phyloP scores from a whole-genome alignment of 2,888 invertebrate genomes.

The Xanthia icteritia region DNA sequence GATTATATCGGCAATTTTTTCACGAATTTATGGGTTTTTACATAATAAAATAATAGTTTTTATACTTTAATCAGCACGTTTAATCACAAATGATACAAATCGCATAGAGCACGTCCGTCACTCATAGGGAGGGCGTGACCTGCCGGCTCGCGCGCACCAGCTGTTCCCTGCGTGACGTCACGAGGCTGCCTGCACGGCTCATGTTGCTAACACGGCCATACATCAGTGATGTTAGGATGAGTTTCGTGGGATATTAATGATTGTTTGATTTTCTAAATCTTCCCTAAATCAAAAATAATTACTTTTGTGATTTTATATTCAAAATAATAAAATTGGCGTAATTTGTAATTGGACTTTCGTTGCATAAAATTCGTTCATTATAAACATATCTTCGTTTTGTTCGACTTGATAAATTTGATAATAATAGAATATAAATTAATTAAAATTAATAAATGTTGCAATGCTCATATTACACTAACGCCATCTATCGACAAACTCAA shows the following conservation, averaged over 20 bases:
- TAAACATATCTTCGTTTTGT: not conserved
- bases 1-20: not conserved
- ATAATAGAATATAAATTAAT: slow-evolving; percentile 4
- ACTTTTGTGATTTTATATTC: slow-evolving; percentile 2
- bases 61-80: too few relatives aligned
- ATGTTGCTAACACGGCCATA: too few relatives aligned
- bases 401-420: not conserved
- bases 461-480: slow-evolving; percentile 19
- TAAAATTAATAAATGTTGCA: slow-evolving; percentile 5
- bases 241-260: not conserved
- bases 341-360: not conserved
- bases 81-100: too few relatives aligned
- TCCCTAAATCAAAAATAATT: not conserved
- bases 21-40: not conserved
- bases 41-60: too few relatives aligned
- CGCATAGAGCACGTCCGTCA: too few relatives aligned
- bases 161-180: too few relatives aligned
- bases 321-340: slow-evolving; percentile 1
- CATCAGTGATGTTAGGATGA: too few relatives aligned
- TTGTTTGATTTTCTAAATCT: slow-evolving; percentile 4
- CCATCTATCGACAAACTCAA: slow-evolving; percentile 40
- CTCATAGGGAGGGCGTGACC: too few relatives aligned
- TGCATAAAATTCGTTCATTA: not conserved
- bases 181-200: too few relatives aligned
- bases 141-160: too few relatives aligned